Evolutionary conservation across 2,113 vertebrate species (phyloP).

Genomic region (Microcebus tavaratra): DNA sequence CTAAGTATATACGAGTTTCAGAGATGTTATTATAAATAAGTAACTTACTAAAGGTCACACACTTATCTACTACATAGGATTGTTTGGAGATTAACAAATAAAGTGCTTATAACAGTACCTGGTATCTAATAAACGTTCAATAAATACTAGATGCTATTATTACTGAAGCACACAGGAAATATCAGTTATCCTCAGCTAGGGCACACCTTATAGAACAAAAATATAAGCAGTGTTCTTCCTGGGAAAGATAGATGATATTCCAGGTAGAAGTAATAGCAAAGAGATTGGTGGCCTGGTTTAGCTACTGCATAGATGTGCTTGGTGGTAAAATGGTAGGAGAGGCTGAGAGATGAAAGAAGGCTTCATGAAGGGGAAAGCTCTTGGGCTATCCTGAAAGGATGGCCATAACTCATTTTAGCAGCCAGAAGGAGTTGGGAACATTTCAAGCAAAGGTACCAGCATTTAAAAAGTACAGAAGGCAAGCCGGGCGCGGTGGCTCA

Average conservation of each 20-base stretch:
- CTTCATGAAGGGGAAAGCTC: background rate
- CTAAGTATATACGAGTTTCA: background rate
- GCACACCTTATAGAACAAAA: slow-evolving; percentile 20
- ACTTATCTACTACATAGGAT: background rate
- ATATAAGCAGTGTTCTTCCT: background rate
- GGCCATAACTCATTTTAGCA: background rate
- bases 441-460: background rate
- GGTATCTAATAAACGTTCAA: background rate
- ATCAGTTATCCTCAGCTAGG: background rate
- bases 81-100: slow-evolving; percentile 19
- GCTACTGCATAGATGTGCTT: background rate
- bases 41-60: background rate
- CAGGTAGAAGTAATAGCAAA: background rate
- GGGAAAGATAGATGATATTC: background rate
- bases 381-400: slow-evolving; percentile 3
- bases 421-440: background rate
- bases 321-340: background rate
- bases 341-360: background rate
- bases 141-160: background rate
- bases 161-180: slow-evolving; percentile 5
- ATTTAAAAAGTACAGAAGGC: background rate
- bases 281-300: background rate
- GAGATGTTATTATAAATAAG: background rate
- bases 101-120: background rate
- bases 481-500: too few relatives aligned